These are phyloP conservation scores for Ylistrum balloti DNA, from an alignment of 1,140 invertebrate species.

Conservation along the genomic window DNA sequence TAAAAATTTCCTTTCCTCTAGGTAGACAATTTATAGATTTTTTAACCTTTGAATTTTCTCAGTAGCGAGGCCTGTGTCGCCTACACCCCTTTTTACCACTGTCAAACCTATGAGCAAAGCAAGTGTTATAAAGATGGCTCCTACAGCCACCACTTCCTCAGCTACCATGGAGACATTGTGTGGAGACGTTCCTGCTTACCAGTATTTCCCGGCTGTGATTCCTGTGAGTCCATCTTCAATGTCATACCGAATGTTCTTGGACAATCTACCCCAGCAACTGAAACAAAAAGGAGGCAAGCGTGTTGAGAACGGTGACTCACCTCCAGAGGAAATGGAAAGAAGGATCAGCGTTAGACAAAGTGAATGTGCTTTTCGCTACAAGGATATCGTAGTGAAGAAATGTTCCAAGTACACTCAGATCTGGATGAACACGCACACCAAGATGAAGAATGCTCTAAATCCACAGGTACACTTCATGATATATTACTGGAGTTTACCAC, in stretches of 20 bases:
- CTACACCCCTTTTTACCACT: constrained; percentile 67
- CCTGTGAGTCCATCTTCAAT: constrained; percentile 77
- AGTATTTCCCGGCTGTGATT: constrained; percentile 64
- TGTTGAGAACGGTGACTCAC: constrained; percentile 63
- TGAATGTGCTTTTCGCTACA: constrained; percentile 81
- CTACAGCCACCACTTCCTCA: constrained; percentile 16
- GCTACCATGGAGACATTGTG: constrained; percentile 63
- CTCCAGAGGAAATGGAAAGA: constrained; percentile 71
- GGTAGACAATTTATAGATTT: no score
- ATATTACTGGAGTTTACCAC: no score
- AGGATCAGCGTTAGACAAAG: constrained; percentile 78
- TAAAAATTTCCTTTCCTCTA: no score
- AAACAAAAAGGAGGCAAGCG: constrained; percentile 66
- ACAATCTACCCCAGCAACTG: constrained; percentile 73
- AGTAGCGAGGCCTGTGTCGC: constrained; percentile 66
- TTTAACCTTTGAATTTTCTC: constrained; percentile 5
- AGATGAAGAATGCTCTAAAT: constrained; percentile 80
- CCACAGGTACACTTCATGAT: constrained; percentile 81
- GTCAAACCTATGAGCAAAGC: constrained; percentile 61
- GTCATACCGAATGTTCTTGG: constrained; percentile 75
- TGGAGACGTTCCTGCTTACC: constrained; percentile 70
- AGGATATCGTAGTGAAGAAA: constrained; percentile 82
- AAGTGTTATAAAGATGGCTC: neutral
- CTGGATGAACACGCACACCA: constrained; percentile 79
- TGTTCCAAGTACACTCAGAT: constrained; percentile 80